Base-by-base conservation (phyloP, 2,113 vertebrate species). In the Globicephala melas region DNA sequence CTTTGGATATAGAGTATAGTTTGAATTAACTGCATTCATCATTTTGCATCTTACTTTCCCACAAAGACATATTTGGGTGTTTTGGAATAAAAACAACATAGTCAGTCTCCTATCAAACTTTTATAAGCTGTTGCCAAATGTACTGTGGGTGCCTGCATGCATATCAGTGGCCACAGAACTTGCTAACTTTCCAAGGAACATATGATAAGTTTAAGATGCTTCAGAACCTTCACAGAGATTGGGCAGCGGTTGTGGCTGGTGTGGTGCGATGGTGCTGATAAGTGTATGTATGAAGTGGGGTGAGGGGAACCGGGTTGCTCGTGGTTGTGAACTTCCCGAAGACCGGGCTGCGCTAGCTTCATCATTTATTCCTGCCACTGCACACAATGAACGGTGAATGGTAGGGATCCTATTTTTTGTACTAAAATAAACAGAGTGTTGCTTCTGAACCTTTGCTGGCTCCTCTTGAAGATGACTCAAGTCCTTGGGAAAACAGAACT, bases 41-140 rank as follows among this genome's bases (percentile, higher is more conserved):
- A 65, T 26, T 81, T 41, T 31, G 38, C 6, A 79, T 90, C 89
- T 76, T 41, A 20, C 62, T 91, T 95, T 91, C 79, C 86, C 83
- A 71, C 6, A 47, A 91, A 92, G 65, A 55, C 9, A 23, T 23
- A 83, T 74, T 58, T 93, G 33, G 8, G 31, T 41, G n/a, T 47
- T 76, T 71, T 41, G 23, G 21, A 70, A 70, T 50, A 68, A 76
- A 86, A 76, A 53, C 76, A 68, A 20, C 68, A 70, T 80, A 80
- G 41, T 65, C 65, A 60, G 47, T 83, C 84, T 74, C 74, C 25
- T 91, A 44, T 50, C 85, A 73, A 85, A 65, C 5, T 85, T 65
- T 41, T 28, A 3, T 25, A 60, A 33, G 36, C 47, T 58, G 28
- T 88, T 80, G 6, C 67, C 50, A 62, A 36, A 63, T 89, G 67